These are phyloP conservation scores for Bombus cullumanus DNA, from an alignment of 1,140 invertebrate genomes.

Conservation along the genomic window DNA sequence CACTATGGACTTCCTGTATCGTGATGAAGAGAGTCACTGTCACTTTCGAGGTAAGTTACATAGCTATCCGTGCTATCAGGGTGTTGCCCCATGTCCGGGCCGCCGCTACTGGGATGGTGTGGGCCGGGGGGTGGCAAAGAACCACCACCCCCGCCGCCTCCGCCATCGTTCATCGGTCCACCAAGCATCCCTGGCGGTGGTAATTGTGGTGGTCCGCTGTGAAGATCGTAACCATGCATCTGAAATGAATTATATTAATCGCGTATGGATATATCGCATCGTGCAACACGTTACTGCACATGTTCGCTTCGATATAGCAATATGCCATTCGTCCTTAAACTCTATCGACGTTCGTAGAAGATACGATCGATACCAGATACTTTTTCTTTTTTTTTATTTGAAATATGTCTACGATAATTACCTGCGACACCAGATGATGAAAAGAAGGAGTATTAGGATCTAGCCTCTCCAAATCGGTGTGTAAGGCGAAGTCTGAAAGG, in stretches of 20 bases:
- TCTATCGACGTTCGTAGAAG: too few species aligned
- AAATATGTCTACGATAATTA: conserved; percentile 79
- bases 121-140: conserved; percentile 84
- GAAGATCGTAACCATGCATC: conserved; percentile 95
- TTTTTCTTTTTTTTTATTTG: too few species aligned
- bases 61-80: conserved; percentile 94
- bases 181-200: conserved; percentile 80
- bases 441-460: conserved; percentile 94
- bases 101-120: conserved; percentile 82
- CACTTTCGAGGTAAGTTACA: conserved; percentile 94
- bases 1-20: conserved; percentile 86
- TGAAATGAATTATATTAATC: conserved; percentile 74
- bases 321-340: too few species aligned
- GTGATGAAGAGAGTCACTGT: conserved; percentile 85
- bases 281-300: background rate
- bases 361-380: too few species aligned
- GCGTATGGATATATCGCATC: background rate
- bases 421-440: conserved; percentile 97
- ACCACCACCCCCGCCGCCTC: conserved; percentile 72
- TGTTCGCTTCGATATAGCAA: too few species aligned
- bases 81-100: conserved; percentile 84
- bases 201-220: conserved; percentile 83
- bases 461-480: conserved; percentile 94
- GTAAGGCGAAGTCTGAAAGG: conserved; percentile 96
- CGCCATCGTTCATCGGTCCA: conserved; percentile 76